phyloP scores from a whole-genome alignment of 2,888 invertebrate genomes.

The Dynastes grantii region DNA sequence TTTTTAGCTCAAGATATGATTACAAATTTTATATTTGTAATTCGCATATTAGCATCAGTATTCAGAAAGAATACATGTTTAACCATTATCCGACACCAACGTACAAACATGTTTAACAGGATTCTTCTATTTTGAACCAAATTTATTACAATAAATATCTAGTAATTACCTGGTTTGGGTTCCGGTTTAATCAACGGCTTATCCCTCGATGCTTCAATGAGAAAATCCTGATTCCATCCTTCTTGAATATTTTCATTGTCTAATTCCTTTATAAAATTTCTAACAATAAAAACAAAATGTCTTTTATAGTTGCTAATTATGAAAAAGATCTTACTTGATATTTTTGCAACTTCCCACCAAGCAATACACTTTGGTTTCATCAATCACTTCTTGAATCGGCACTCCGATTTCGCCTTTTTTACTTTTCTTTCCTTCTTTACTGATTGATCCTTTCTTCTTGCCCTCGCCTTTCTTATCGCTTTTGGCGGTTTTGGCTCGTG shows the following conservation, averaged over 20 bases:
- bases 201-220: slow-evolving; percentile 67
- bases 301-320: slow-evolving; percentile 8
- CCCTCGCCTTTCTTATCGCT: slow-evolving; percentile 10
- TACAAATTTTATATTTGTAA: too few relatives aligned
- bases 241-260: slow-evolving; percentile 64
- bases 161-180: slow-evolving; percentile 60
- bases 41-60: too few relatives aligned
- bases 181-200: slow-evolving; percentile 66
- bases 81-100: too few relatives aligned
- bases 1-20: background rate
- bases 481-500: background rate
- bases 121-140: too few relatives aligned
- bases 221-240: slow-evolving; percentile 66
- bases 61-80: too few relatives aligned
- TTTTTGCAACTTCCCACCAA: slow-evolving; percentile 42
- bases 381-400: slow-evolving; percentile 51
- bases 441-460: slow-evolving; percentile 26
- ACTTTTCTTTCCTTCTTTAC: slow-evolving; percentile 28
- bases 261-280: slow-evolving; percentile 53
- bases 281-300: slow-evolving; percentile 47
- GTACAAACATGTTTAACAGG: too few relatives aligned
- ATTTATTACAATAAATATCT: slow-evolving; percentile 3
- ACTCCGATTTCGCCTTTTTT: slow-evolving; percentile 48
- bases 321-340: slow-evolving; percentile 21
- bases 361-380: slow-evolving; percentile 40